Conservation (phyloP, 2,797 vertebrate genomes). For the Myripristis jacobus region DNA sequence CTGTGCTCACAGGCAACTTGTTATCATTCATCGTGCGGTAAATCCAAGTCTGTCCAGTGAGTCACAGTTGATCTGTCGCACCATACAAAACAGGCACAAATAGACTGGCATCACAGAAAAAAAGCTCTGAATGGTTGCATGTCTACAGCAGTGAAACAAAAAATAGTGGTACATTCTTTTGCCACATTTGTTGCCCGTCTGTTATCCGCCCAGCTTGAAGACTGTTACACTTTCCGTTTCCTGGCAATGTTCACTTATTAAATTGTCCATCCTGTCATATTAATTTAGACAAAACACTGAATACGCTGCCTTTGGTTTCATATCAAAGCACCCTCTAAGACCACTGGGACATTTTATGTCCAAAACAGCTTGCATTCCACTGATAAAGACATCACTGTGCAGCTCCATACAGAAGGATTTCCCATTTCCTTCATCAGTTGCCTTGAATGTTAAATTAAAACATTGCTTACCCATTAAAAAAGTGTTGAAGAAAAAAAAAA, state of each 20-base stretch:
- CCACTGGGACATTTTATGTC: background rate
- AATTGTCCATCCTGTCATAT: background rate
- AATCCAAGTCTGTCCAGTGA: background rate
- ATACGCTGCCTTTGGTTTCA: slow-evolving; percentile 3
- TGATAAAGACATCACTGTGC: background rate
- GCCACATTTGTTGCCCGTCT: background rate
- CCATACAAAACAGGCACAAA: slow-evolving; percentile 1
- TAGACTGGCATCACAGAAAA: background rate
- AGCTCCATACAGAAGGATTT: slow-evolving; percentile 4
- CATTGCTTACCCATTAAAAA: slow-evolving; percentile 8
- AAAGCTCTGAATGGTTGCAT: background rate
- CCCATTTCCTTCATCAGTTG: slow-evolving; percentile 32
- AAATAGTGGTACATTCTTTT: background rate
- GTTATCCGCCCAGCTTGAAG: background rate
- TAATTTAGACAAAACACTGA: slow-evolving; percentile 7
- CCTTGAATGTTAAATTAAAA: slow-evolving; percentile 16
- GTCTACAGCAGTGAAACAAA: background rate
- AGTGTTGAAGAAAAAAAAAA: slow-evolving; percentile 11
- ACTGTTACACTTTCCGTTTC: background rate
- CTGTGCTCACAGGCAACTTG: background rate
- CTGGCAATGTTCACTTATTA: background rate
- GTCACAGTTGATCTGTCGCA: background rate
- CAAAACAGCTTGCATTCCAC: slow-evolving; percentile 5
- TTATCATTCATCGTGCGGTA: background rate
- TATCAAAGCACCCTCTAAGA: slow-evolving; percentile 9